Conservation (phyloP, 2,888 invertebrate species). For the Unio delphinus region DNA sequence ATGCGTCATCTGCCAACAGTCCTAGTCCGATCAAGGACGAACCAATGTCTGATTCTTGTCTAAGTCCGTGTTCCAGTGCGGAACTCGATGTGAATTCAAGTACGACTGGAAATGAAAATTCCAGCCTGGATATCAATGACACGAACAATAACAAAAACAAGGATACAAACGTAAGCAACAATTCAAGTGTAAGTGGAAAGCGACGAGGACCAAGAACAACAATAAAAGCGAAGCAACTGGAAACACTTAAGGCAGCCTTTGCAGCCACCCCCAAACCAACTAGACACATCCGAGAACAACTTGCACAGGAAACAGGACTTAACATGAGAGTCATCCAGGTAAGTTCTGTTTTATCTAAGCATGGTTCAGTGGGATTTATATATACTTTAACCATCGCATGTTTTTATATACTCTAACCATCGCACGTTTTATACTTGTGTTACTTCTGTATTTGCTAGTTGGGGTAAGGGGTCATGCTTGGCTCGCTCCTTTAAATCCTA, state of each 20-base stretch:
- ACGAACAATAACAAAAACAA: constrained; percentile 69
- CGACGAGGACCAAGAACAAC: constrained; percentile 95
- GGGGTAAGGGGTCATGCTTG: no score
- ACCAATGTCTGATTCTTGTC: constrained; percentile 9
- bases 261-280: constrained; percentile 99
- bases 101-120: constrained; percentile 27
- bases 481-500: no score
- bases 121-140: constrained; percentile 35
- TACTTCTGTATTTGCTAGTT: no score
- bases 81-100: constrained; percentile 2
- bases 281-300: constrained; percentile 97
- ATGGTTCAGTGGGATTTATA: no score
- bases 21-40: constrained; percentile 7
- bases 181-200: constrained; percentile 63
- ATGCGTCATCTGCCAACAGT: constrained; percentile 1
- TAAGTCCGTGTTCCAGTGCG: constrained; percentile 6
- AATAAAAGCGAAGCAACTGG: constrained; percentile 99
- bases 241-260: constrained; percentile 98
- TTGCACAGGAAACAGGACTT: constrained; percentile 98
- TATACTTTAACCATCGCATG: no score
- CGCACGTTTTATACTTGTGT: no score
- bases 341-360: constrained; percentile 56
- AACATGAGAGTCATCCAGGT: constrained; percentile 99
- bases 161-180: constrained; percentile 73
- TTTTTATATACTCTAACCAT: no score